Evolutionary conservation across 2,888 invertebrate genomes (phyloP).

Genomic region (Ernsta delagoae): DNA sequence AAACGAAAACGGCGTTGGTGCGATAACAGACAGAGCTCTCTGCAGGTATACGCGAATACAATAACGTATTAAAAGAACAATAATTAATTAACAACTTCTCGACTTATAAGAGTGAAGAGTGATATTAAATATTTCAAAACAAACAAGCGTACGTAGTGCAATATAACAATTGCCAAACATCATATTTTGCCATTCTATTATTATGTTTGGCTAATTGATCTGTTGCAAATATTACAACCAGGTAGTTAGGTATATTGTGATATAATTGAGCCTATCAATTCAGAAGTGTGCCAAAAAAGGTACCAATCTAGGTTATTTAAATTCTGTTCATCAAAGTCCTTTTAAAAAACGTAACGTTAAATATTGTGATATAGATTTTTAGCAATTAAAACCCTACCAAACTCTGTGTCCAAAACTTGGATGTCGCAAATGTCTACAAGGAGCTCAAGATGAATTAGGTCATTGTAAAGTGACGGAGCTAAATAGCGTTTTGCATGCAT

Average conservation of each 20-base stretch:
- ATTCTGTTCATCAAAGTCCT: no score
- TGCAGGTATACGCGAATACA: slow-evolving; percentile 14
- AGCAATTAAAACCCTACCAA: no score
- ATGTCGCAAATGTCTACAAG: slow-evolving; percentile 17
- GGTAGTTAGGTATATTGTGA: background rate
- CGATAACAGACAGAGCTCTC: slow-evolving; percentile 24
- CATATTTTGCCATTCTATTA: slow-evolving; percentile 20
- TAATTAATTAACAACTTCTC: background rate
- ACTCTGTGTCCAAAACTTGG: no score
- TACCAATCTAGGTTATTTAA: no score
- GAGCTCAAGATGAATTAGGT: slow-evolving; percentile 19
- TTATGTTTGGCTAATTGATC: slow-evolving; percentile 17
- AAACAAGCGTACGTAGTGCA: slow-evolving; percentile 13
- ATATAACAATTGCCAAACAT: slow-evolving; percentile 27
- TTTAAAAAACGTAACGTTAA: background rate
- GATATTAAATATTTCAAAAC: slow-evolving; percentile 12
- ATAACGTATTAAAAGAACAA: background rate
- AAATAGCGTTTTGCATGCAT: slow-evolving; percentile 53
- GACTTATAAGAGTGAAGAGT: background rate
- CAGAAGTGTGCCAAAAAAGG: background rate
- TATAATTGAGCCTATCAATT: background rate
- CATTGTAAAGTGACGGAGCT: slow-evolving; percentile 45
- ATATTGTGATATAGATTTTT: slow-evolving; percentile 1
- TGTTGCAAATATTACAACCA: background rate
- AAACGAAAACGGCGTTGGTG: slow-evolving; percentile 27